Conservation (phyloP, 2,797 vertebrate species). For the Enteromius paludinosus region DNA sequence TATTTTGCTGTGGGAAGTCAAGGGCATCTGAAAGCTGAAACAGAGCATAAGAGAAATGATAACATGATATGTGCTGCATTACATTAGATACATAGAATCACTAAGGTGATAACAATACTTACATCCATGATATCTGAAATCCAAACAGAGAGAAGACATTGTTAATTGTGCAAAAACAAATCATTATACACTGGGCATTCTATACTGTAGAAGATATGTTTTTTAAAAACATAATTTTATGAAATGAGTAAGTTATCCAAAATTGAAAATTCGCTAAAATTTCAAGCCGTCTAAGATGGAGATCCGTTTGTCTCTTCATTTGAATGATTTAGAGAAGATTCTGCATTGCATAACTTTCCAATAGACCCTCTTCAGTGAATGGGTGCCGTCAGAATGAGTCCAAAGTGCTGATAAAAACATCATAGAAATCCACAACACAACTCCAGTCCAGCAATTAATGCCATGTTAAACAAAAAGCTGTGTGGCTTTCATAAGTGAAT, state of each 20-base stretch:
- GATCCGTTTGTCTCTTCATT: background rate
- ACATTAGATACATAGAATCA: background rate
- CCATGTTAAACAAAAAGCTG: background rate
- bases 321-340: background rate
- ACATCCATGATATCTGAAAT: constrained; percentile 60
- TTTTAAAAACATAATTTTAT: background rate
- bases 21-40: constrained; percentile 63
- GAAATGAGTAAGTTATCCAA: background rate
- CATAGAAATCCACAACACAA: background rate
- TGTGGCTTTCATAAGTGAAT: background rate
- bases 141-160: constrained; percentile 29
- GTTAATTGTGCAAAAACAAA: constrained; percentile 8
- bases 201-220: background rate
- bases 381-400: background rate
- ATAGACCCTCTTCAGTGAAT: background rate
- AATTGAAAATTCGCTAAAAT: background rate
- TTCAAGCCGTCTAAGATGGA: background rate
- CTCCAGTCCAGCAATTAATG: background rate
- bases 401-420: background rate
- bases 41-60: background rate
- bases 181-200: background rate
- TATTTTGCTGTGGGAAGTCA: constrained; percentile 33
- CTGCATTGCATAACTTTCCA: background rate
- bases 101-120: constrained; percentile 39
- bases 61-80: background rate